Conservation (phyloP, 2,888 invertebrate genomes). For the Metalampra italica region DNA sequence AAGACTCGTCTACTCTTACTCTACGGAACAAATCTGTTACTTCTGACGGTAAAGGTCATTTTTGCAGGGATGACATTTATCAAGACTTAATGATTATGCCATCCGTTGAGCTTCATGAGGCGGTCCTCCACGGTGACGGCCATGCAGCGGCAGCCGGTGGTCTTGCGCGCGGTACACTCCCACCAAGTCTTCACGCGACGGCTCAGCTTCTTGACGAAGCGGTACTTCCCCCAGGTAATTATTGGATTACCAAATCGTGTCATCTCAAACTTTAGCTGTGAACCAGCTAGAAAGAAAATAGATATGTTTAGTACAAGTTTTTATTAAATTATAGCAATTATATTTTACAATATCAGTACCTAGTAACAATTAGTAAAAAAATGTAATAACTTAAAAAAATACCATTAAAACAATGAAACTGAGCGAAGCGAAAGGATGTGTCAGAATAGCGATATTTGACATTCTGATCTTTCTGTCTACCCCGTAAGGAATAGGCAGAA, state of each 20-base stretch:
- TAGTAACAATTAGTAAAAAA: no score
- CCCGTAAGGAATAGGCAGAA: no score
- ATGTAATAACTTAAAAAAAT: no score
- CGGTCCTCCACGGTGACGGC: slow-evolving; percentile 19
- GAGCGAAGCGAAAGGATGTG: no score
- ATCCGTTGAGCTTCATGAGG: slow-evolving; percentile 29
- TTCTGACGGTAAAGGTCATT: no score
- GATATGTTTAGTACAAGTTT: background rate
- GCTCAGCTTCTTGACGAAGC: slow-evolving; percentile 28
- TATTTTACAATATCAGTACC: no score
- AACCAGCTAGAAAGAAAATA: background rate
- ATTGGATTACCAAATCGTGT: slow-evolving; percentile 15
- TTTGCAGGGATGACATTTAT: background rate
- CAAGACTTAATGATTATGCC: slow-evolving; percentile 27
- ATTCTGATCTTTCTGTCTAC: no score
- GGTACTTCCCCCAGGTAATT: slow-evolving; percentile 26
- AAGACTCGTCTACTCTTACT: no score
- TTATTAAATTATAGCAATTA: no score
- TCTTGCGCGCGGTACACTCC: slow-evolving; percentile 35
- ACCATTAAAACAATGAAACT: no score
- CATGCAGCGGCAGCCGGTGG: slow-evolving; percentile 23
- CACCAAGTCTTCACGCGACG: slow-evolving; percentile 36
- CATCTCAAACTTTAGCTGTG: slow-evolving; percentile 39
- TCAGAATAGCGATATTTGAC: no score
- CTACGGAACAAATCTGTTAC: no score